These are phyloP conservation scores for Brachionus plicatilis DNA, from an alignment of 1,140 invertebrate genomes.

Conservation along the genomic window DNA sequence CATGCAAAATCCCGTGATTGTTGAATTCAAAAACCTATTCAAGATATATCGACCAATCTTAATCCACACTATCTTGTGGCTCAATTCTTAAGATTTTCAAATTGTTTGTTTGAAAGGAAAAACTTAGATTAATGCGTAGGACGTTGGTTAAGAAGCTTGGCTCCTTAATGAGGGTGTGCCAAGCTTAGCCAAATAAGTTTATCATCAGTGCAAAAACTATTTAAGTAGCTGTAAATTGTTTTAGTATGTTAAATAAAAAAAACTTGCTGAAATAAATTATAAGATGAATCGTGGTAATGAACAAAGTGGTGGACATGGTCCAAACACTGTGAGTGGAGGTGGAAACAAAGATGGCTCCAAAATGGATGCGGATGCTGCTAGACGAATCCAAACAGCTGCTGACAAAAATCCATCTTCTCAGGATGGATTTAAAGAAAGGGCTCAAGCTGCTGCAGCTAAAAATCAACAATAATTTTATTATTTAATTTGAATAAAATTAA, in stretches of 20 bases:
- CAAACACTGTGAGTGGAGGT: background rate
- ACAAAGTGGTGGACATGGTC: background rate
- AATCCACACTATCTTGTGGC: no score
- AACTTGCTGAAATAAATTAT: background rate
- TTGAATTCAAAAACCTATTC: no score
- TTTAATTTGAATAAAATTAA: background rate
- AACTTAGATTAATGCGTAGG: no score
- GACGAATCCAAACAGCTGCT: background rate
- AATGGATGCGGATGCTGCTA: background rate
- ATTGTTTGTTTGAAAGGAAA: no score
- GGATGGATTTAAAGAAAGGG: background rate
- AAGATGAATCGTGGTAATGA: background rate
- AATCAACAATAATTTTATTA: background rate
- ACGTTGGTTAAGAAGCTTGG: no score
- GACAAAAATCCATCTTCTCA: background rate
- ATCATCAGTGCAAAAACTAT: no score
- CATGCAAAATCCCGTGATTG: no score
- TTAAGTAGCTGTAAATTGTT: no score
- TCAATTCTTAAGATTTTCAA: no score
- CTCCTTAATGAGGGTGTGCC: no score
- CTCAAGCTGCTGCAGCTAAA: background rate
- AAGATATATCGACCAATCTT: no score
- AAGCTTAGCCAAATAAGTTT: no score
- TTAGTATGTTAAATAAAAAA: background rate
- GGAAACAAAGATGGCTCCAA: background rate